Base-by-base conservation (phyloP, 2,113 vertebrate genomes). In the Protomyctophum bolini region DNA sequence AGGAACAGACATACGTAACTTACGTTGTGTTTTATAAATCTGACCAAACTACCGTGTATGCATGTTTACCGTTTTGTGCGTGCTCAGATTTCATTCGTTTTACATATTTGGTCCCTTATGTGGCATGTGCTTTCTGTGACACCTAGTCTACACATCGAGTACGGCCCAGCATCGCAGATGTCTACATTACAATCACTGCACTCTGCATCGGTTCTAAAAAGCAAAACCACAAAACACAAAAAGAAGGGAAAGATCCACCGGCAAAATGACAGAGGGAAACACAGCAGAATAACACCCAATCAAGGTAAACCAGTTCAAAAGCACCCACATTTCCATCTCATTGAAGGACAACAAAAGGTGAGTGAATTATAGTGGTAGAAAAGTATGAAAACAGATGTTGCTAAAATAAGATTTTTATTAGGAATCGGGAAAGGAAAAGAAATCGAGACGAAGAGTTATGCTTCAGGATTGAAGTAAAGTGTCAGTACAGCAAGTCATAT, bases 341-440 rank as follows among this genome's bases (percentile, higher is more conserved):
- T 2, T 14, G 5, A 60, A 68, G 47, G 11, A 57, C 28, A 29
- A 62, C 63, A 41, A 61, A 21, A 52, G 12, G 8, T 52, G 48
- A 48, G 33, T 58, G n/a, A 63, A 64, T 56, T 21, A 21, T 41
- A 41, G 33, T 41, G 33, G 33, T 41, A 0, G 33, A 41, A 41
- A 41, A 41, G 21, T 21, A 21, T 21, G 21, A 21, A 21, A 21
- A 21, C 21, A 21, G 21, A 21, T 21, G 21, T 21, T 21, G 21
- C 21, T 21, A 21, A 21, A 21, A 21, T 21, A 21, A 21, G 21
- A 21, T 51, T 52, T 69, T 73, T 33, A 58, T 61, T 80, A 10
- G 67, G 50, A 79, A 50, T 62, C 56, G 60, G 54, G 54, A 75
- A 73, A 54, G 50, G 58, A n/a, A 21, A 28, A 73, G 29, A 51